A percentile compares a stretch with the other conserved stretches of the same genome.
Conservation (phyloP, 2,888 invertebrate genomes). For the Idaea dimidiata region DNA sequence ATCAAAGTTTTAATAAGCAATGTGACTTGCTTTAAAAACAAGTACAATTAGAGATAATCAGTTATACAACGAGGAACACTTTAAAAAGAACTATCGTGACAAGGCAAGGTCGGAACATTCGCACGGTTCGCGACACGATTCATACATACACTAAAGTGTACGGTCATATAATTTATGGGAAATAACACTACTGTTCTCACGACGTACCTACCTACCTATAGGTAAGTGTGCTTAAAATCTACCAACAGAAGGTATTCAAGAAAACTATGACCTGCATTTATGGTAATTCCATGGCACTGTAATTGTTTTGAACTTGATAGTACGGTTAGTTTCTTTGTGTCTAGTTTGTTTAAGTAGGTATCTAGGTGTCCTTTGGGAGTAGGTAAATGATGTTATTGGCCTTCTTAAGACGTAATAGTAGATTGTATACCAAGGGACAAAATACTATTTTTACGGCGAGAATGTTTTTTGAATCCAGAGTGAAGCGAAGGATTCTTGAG, state of each 20-base stretch:
- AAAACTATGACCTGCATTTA: slow-evolving; percentile 1
- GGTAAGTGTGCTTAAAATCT: background rate
- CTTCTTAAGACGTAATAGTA: too few relatives aligned
- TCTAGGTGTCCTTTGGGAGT: background rate
- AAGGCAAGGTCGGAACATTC: slow-evolving; percentile 66
- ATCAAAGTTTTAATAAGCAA: background rate
- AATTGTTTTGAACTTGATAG: background rate
- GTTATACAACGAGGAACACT: slow-evolving; percentile 39
- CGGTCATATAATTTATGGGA: slow-evolving; percentile 12
- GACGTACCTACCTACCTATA: background rate
- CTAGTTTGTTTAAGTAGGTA: background rate
- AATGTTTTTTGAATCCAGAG: too few relatives aligned
- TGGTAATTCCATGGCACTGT: background rate
- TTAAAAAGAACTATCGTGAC: slow-evolving; percentile 38
- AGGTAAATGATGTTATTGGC: too few relatives aligned
- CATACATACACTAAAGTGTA: slow-evolving; percentile 5
- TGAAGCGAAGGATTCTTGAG: too few relatives aligned
- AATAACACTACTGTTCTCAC: slow-evolving; percentile 19
- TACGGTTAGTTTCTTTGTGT: background rate
- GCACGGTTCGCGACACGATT: slow-evolving; percentile 44
- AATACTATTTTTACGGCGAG: too few relatives aligned
- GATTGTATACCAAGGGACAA: too few relatives aligned
- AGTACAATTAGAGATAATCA: slow-evolving; percentile 31
- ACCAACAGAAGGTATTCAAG: background rate
- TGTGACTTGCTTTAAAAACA: slow-evolving; percentile 28